Evolutionary conservation across 1,140 invertebrate genomes (phyloP).

Genomic region (Hyposmocoma kahamanoa): DNA sequence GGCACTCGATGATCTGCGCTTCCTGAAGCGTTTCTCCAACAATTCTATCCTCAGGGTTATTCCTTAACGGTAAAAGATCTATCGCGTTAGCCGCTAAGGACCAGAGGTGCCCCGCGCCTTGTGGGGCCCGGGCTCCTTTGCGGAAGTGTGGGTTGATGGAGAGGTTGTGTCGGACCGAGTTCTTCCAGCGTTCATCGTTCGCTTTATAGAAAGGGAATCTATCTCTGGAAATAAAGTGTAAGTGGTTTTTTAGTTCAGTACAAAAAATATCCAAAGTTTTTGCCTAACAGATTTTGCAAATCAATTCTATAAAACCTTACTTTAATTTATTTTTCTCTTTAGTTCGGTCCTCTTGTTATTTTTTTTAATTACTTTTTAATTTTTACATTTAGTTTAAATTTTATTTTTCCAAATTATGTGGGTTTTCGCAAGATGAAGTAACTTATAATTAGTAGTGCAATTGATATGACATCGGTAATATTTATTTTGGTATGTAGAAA

Average conservation of each 20-base stretch:
- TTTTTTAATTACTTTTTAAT: too few relatives aligned
- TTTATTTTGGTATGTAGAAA: too few relatives aligned
- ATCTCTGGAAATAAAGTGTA: conserved; percentile 74
- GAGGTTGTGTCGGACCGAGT: conserved; percentile 90
- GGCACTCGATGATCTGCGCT: conserved; percentile 42
- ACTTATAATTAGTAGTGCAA: too few relatives aligned
- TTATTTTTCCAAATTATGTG: too few relatives aligned
- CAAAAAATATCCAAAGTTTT: too few relatives aligned
- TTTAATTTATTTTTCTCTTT: too few relatives aligned
- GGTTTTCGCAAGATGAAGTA: too few relatives aligned
- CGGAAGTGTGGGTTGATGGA: conserved; percentile 93
- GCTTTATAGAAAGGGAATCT: conserved; percentile 90
- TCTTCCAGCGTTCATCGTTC: conserved; percentile 93
- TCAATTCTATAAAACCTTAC: too few relatives aligned
- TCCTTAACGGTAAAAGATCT: conserved; percentile 50
- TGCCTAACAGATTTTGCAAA: too few relatives aligned
- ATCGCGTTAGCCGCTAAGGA: conserved; percentile 76
- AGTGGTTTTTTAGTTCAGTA: background rate
- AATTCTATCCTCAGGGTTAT: conserved; percentile 10
- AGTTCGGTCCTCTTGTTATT: too few relatives aligned
- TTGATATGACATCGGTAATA: too few relatives aligned
- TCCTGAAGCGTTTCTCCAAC: conserved; percentile 17
- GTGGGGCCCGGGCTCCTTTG: conserved; percentile 87
- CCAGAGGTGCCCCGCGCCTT: conserved; percentile 91
- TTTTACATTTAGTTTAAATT: too few relatives aligned